phyloP scores from a whole-genome alignment of 2,888 invertebrate genomes.

The Philhelius pedissequus region DNA sequence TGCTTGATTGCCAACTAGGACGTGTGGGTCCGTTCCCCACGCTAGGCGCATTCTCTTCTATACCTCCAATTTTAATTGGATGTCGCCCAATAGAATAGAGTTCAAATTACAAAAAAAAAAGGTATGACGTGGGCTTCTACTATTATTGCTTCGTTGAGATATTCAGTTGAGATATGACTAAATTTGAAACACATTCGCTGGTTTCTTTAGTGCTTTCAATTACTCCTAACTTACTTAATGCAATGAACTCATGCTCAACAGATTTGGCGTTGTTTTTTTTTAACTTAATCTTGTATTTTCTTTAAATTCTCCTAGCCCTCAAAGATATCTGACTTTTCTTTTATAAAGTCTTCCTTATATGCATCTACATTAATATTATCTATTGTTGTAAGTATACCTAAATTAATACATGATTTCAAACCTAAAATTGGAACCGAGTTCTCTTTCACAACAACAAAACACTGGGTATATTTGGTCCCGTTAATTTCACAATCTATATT shows the following conservation, averaged over 20 bases:
- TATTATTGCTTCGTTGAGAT: conserved; percentile 47
- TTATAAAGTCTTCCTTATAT: neutral
- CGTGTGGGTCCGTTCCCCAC: too few species aligned
- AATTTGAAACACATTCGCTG: conserved; percentile 19
- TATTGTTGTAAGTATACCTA: too few species aligned
- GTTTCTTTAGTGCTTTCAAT: conserved; percentile 27
- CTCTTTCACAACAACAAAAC: too few species aligned
- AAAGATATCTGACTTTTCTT: conserved; percentile 1
- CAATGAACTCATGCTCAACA: neutral
- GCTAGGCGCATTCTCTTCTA: too few species aligned
- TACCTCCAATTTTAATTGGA: too few species aligned
- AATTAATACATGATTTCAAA: conserved; percentile 21
- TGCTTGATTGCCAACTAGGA: too few species aligned
- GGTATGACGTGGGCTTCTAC: conserved; percentile 62
- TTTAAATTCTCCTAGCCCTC: conserved; percentile 9
- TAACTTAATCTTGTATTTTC: conserved; percentile 26
- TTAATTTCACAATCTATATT: too few species aligned
- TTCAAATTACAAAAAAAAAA: too few species aligned
- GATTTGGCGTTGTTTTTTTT: conserved; percentile 24
- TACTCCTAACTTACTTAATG: conserved; percentile 3
- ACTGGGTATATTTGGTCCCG: too few species aligned
- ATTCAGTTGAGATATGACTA: conserved; percentile 53
- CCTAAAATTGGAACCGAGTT: too few species aligned
- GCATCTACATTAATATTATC: too few species aligned
- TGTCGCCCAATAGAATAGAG: too few species aligned